These are phyloP conservation scores for Himalopsyche phryganea DNA, from an alignment of 1,140 invertebrate species.

Conservation along the genomic window DNA sequence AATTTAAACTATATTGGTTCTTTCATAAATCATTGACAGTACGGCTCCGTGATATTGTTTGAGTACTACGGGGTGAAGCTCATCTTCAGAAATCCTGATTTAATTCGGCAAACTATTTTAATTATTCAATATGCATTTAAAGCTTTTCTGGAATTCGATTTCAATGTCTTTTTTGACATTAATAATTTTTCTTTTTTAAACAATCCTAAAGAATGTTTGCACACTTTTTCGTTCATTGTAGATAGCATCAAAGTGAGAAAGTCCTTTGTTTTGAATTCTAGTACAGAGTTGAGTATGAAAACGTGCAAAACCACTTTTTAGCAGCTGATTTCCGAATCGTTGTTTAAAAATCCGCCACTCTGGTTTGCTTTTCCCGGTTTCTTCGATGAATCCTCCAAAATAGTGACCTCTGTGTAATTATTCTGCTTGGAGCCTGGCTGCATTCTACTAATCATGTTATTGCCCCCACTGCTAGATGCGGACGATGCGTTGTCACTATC, in stretches of 20 bases:
- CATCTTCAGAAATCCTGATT: too few species aligned
- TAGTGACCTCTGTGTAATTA: constrained; percentile 26
- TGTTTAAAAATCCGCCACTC: constrained; percentile 29
- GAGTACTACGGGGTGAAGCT: too few species aligned
- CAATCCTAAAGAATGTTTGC: not conserved
- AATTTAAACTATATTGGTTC: too few species aligned
- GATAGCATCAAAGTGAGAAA: not conserved
- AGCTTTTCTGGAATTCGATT: not conserved
- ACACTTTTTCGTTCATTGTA: not conserved
- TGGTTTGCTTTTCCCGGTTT: constrained; percentile 16
- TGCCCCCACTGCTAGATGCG: constrained; percentile 24
- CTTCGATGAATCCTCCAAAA: constrained; percentile 15
- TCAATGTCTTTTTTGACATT: not conserved
- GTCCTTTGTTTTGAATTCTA: too few species aligned
- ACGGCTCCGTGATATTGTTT: too few species aligned
- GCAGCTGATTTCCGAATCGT: constrained; percentile 32
- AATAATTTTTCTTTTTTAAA: not conserved
- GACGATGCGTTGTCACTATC: constrained; percentile 48
- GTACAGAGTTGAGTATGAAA: too few species aligned
- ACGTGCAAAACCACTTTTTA: too few species aligned
- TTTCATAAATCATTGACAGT: too few species aligned
- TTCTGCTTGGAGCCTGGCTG: constrained; percentile 25
- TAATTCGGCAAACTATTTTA: too few species aligned
- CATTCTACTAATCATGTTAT: constrained; percentile 23
- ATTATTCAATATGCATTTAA: too few species aligned